These are phyloP conservation scores for Mobula hypostoma DNA, from an alignment of 2,113 vertebrate genomes.

Conservation along the genomic window DNA sequence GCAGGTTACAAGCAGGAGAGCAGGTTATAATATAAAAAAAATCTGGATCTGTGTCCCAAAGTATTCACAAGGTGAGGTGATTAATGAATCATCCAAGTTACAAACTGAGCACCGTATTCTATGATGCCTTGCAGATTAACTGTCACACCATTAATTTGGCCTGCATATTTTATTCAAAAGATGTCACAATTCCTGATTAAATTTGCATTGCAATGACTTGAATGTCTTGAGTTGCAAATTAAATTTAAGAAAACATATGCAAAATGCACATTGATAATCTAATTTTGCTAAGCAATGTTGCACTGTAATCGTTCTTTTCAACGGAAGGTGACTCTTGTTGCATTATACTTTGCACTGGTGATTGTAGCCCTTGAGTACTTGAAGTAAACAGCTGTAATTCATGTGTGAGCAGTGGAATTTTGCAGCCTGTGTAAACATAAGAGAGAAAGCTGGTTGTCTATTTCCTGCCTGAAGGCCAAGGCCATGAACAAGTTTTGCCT, in stretches of 20 bases:
- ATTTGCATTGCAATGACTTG: neutral
- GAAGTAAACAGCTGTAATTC: neutral
- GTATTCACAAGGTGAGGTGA: neutral
- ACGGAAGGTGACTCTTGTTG: neutral
- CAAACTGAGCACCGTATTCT: neutral
- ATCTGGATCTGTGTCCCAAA: neutral
- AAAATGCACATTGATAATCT: constrained; percentile 2
- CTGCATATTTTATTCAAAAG: neutral
- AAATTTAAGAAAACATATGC: neutral
- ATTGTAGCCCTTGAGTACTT: neutral
- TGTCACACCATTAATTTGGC: neutral
- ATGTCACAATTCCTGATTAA: neutral
- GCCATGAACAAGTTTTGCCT: neutral
- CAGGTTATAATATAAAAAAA: neutral
- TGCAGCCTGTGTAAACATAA: neutral
- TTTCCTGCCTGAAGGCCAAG: neutral
- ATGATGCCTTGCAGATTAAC: neutral
- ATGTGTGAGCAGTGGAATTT: neutral
- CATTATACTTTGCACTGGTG: neutral
- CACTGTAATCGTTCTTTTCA: neutral
- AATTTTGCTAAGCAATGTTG: neutral
- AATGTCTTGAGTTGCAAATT: neutral
- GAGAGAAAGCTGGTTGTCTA: neutral
- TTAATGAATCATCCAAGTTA: neutral
- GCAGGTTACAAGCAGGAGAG: neutral